phyloP scores from a whole-genome alignment of 2,797 vertebrate genomes.

The Spea hammondii region DNA sequence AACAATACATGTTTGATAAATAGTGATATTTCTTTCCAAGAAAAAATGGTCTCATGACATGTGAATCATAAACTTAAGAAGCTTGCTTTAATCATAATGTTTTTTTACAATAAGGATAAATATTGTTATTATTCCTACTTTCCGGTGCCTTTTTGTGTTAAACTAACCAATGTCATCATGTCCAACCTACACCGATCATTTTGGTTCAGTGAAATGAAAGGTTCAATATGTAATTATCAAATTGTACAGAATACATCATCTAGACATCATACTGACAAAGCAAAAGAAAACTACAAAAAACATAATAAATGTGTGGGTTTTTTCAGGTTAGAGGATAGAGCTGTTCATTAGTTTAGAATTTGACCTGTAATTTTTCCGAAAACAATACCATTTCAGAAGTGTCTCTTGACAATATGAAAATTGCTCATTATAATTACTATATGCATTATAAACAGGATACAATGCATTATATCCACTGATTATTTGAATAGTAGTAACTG shows the following conservation, averaged over 20 bases:
- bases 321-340: not conserved
- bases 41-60: no score
- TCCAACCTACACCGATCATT: not conserved
- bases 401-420: conserved; percentile 35
- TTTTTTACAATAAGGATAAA: not conserved
- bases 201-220: conserved; percentile 3
- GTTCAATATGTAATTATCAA: conserved; percentile 31
- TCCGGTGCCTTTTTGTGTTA: not conserved
- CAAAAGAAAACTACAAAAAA: conserved; percentile 2
- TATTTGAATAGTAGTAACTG: conserved; percentile 15
- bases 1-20: no score
- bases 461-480: conserved; percentile 1
- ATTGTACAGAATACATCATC: conserved; percentile 8
- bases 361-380: conserved; percentile 45
- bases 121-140: not conserved
- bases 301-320: conserved; percentile 16
- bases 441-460: conserved; percentile 10
- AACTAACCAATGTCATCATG: conserved; percentile 25
- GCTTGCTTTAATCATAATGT: not conserved
- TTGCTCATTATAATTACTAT: conserved; percentile 32
- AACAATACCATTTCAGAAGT: conserved; percentile 23
- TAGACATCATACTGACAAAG: conserved; percentile 11
- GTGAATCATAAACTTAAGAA: no score
- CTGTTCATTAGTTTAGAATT: not conserved
- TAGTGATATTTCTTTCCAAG: not conserved